Base-by-base conservation (phyloP, 2,888 invertebrate genomes). In the Caenorhabditis angaria region DNA sequence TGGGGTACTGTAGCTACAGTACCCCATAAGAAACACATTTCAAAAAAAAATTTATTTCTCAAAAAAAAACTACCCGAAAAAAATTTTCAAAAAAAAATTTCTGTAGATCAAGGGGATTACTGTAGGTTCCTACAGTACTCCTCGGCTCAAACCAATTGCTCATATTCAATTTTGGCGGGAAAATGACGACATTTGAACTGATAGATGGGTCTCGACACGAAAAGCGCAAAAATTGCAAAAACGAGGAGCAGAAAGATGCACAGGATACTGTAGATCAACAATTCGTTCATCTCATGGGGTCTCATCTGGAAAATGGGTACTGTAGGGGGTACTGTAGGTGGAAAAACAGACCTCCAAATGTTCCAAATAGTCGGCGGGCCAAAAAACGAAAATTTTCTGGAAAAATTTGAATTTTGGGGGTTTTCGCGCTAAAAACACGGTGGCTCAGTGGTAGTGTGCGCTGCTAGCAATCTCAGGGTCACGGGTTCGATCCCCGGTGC, bases 91-190 rank as follows among this genome's bases (percentile, higher is more conserved):
- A 22, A 50, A 22, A 50, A 50, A 50, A 48, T 10, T 12, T 12
- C n/a, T 48, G n/a, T 48, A 20, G 4, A 48, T 48, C n/a, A n/a
- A n/a, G n/a, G n/a, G n/a, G n/a, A n/a, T n/a, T n/a, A n/a, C n/a
- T n/a, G n/a, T n/a, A n/a, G n/a, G n/a, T n/a, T n/a, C n/a, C n/a
- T n/a, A n/a, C n/a, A n/a, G n/a, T n/a, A n/a, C n/a, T n/a, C n/a
- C n/a, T n/a, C n/a, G 20, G 4, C 6, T 73, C 64, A 77, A 6
- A 74, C 69, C 18, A 77, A 61, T 29, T 66, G 29, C 32, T 77
- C 72, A 54, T 77, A 77, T 6, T 77, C 77, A 22, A 71, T 72
- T 55, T 75, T 71, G 2, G 65, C 62, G 22, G 77, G 77, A 51
- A 77, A 77, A 62, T 77, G 64, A 53, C 54, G 57, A 22, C 61